phyloP scores from a whole-genome alignment of 2,113 vertebrate genomes.

The Clinocottus analis region DNA sequence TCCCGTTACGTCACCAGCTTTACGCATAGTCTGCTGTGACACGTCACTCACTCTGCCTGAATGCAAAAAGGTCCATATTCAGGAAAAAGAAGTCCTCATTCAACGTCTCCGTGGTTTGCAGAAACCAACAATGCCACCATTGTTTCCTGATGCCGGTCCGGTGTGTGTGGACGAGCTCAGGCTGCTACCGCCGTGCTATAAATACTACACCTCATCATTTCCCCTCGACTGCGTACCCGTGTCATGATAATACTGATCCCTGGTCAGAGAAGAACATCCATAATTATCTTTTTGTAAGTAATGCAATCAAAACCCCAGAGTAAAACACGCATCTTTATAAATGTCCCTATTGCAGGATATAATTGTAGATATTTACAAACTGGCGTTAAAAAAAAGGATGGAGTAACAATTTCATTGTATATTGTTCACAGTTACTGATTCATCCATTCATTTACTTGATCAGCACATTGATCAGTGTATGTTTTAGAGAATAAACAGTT shows the following conservation, averaged over 20 bases:
- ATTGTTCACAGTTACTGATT: neutral
- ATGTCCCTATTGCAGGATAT: neutral
- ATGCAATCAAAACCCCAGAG: neutral
- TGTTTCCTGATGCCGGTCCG: too few relatives aligned
- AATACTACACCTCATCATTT: neutral
- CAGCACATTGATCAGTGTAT: neutral
- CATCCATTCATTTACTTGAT: neutral
- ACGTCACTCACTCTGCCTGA: neutral
- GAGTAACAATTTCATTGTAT: neutral
- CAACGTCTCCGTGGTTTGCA: too few relatives aligned
- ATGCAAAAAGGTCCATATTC: neutral
- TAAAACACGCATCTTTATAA: neutral
- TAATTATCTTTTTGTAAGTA: neutral
- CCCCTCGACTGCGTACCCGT: neutral
- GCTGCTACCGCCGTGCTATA: neutral
- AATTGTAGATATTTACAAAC: neutral
- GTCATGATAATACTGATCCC: conserved; percentile 12
- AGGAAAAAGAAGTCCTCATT: neutral
- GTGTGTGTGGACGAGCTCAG: neutral
- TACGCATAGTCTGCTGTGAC: too few relatives aligned
- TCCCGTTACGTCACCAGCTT: too few relatives aligned
- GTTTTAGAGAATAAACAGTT: neutral
- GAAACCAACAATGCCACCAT: too few relatives aligned
- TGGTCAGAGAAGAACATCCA: neutral
- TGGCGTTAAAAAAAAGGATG: neutral